Conservation (phyloP, 2,797 vertebrate genomes). For the Semaprochilodus insignis region DNA sequence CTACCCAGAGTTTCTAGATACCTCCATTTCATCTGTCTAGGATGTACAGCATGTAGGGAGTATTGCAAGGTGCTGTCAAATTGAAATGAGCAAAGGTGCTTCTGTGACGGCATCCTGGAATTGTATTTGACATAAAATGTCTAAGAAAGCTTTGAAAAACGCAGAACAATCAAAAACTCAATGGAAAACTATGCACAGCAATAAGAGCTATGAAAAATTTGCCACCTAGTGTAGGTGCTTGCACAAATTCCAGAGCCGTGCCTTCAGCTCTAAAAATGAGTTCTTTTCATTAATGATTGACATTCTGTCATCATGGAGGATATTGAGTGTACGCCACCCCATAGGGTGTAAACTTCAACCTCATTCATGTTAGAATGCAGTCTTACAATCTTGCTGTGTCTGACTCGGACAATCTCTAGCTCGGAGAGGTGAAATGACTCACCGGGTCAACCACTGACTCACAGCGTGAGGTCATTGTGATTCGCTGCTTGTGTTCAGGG, state of each 20-base stretch:
- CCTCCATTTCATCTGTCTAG: slow-evolving; percentile 32
- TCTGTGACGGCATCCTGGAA: slow-evolving; percentile 33
- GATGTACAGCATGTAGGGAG: slow-evolving; percentile 14
- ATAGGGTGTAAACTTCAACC: slow-evolving; percentile 52
- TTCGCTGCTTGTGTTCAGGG: slow-evolving; percentile 44
- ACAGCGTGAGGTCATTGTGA: slow-evolving; percentile 61
- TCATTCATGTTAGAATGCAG: slow-evolving; percentile 52
- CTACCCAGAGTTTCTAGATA: slow-evolving; percentile 25
- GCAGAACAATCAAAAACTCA: slow-evolving; percentile 27
- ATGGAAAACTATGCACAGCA: slow-evolving; percentile 12
- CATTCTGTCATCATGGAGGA: slow-evolving; percentile 35
- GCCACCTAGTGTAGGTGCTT: neutral
- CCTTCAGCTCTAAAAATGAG: slow-evolving; percentile 8
- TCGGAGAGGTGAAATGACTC: slow-evolving; percentile 70
- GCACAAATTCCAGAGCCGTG: neutral
- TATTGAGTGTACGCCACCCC: slow-evolving; percentile 54
- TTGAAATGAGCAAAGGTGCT: slow-evolving; percentile 65
- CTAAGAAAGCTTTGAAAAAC: slow-evolving; percentile 30
- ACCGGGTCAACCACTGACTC: slow-evolving; percentile 70
- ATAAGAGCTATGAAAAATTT: neutral
- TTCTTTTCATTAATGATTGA: slow-evolving; percentile 45
- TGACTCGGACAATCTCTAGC: slow-evolving; percentile 58
- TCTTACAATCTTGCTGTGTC: slow-evolving; percentile 49
- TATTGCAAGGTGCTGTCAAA: slow-evolving; percentile 34
- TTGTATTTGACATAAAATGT: slow-evolving; percentile 24